Evolutionary conservation across 2,113 vertebrate genomes (phyloP), one percentile per base, ranked within the genome.

Genomic region (Anarrhichthys ocellatus): DNA sequence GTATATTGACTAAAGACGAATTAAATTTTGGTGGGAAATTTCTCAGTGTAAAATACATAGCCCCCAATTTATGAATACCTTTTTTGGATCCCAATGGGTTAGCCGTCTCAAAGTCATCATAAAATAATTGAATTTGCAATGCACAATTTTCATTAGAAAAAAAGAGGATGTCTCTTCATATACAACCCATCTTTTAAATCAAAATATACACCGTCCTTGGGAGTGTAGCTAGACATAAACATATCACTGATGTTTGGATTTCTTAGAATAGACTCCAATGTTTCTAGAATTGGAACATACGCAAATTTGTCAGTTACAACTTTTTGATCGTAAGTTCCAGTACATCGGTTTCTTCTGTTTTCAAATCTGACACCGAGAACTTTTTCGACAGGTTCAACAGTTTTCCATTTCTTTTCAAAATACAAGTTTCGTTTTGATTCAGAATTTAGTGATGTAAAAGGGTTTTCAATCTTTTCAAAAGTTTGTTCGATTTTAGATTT

Each of bases 401-500:
- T 64, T 79, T 6, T 66, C 79, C 71, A 80, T 80, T 86, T 86
- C 9, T 73, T 40, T 24, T 1, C 5, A 59, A 84, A 88, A 71
- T 63, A 81, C 22, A 20, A 46, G 0, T 84, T 87, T 69, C 32
- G 9, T 86, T 90, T 88, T 34, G 74, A 64, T 20, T 66, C 80
- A 3, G 81, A 70, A 86, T 86, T 89, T 17, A 88, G 56, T 17
- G 9, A 29, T 4, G 68, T 66, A 7, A 84, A 84, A 9, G 78
- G 80, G 48, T 90, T 89, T 90, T 88, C 83, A 40, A 85, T 48
- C 14, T 61, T 36, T 42, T 83, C 2, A 67, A 90, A 88, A 65
- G 15, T 63, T 34, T 76, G 77, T 18, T 78, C 34, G 13, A 65
- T 34, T 81, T 87, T 77, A 20, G 1, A 42, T 52, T 76, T 70